These are phyloP conservation scores for Dipodomys ordii DNA, from an alignment of 2,113 vertebrate genomes.

Conservation along the genomic window DNA sequence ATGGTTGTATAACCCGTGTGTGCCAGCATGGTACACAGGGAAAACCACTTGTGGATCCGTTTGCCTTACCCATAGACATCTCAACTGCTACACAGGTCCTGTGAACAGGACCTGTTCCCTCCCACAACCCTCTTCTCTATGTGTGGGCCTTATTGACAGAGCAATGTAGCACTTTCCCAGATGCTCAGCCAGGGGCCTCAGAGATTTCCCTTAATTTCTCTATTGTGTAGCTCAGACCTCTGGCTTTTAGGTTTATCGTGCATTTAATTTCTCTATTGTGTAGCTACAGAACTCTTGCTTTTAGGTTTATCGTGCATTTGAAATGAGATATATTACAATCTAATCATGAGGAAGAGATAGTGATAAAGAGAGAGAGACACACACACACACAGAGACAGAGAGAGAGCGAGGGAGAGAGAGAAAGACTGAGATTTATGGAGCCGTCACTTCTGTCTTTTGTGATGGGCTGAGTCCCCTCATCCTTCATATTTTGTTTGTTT, in stretches of 20 bases:
- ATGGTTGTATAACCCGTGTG: fast-evolving
- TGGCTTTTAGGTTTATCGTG: not conserved
- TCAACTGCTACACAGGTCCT: not conserved
- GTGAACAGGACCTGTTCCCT: not conserved
- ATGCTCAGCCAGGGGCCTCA: not conserved
- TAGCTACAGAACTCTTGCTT: not conserved
- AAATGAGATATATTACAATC: not conserved
- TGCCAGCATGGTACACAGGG: too few species aligned
- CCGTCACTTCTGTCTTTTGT: not conserved
- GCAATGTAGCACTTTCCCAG: not conserved
- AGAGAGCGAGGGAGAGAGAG: too few species aligned
- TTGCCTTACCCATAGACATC: not conserved
- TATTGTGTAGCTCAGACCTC: not conserved
- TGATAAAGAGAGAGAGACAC: too few species aligned
- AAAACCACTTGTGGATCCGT: not conserved
- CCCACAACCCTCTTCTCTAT: not conserved
- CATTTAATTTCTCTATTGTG: not conserved
- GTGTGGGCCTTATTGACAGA: not conserved
- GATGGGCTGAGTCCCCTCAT: not conserved
- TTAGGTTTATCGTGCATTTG: not conserved
- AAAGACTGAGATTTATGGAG: too few species aligned
- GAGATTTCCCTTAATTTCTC: not conserved
- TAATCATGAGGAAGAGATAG: too few species aligned
- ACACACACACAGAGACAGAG: too few species aligned
- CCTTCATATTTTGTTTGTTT: not conserved